Evolutionary conservation across 2,888 invertebrate species (phyloP).

Genomic region (Morinoia aosen): DNA sequence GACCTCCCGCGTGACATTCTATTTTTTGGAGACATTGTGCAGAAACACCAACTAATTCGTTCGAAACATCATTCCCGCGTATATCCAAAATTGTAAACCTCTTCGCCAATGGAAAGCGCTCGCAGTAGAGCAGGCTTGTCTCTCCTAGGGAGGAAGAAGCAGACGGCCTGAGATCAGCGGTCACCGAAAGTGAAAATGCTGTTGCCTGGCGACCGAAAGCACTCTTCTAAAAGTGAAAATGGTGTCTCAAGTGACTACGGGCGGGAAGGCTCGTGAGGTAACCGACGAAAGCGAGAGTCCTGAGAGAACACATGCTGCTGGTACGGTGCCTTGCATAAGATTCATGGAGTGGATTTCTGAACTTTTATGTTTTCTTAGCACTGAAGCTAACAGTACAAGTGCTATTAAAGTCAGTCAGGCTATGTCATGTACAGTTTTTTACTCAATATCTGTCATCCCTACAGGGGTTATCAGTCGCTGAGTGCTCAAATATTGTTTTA

Average conservation of each 20-base stretch:
- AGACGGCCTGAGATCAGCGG: background rate
- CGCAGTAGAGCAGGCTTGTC: background rate
- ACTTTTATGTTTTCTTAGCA: background rate
- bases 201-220: slow-evolving; percentile 12
- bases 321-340: background rate
- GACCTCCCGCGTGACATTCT: background rate
- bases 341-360: too few relatives aligned
- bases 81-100: background rate
- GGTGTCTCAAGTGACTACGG: background rate
- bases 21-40: background rate
- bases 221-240: slow-evolving; percentile 17
- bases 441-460: too few relatives aligned
- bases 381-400: too few relatives aligned
- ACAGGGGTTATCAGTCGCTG: too few relatives aligned
- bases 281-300: background rate
- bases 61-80: background rate
- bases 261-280: background rate
- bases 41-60: background rate
- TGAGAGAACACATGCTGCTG: background rate
- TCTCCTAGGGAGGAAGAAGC: background rate
- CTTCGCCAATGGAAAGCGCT: background rate
- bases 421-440: too few relatives aligned
- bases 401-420: too few relatives aligned
- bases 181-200: slow-evolving; percentile 27
- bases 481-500: too few relatives aligned